These are phyloP conservation scores for Enoplosus armatus DNA, from an alignment of 2,797 vertebrate species.

Conservation along the genomic window DNA sequence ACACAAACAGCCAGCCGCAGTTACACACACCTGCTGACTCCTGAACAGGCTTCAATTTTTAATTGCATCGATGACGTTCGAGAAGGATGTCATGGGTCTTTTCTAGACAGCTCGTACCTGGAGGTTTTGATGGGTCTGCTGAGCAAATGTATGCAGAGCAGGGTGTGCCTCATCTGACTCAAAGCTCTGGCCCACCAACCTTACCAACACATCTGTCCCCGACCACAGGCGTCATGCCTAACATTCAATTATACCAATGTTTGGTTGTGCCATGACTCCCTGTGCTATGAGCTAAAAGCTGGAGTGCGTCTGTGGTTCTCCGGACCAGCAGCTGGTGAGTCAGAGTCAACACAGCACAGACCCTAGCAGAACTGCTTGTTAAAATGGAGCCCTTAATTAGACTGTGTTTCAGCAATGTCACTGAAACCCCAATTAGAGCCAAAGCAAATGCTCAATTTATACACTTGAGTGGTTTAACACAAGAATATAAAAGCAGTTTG, in stretches of 20 bases:
- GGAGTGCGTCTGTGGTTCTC: conserved; percentile 56
- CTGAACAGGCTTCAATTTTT: conserved; percentile 52
- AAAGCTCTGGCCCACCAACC: conserved; percentile 32
- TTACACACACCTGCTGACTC: conserved; percentile 27
- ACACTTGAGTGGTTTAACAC: conserved; percentile 37
- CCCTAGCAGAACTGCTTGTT: conserved; percentile 74
- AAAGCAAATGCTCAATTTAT: conserved; percentile 50
- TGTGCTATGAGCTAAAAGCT: conserved; percentile 39
- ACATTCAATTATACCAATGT: conserved; percentile 63
- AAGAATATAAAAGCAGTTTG: conserved; percentile 18
- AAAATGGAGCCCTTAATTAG: conserved; percentile 78
- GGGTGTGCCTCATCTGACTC: conserved; percentile 39
- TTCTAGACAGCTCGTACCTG: conserved; percentile 41
- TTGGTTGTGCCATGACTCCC: conserved; percentile 56
- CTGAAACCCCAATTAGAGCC: conserved; percentile 66
- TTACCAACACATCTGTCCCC: conserved; percentile 41
- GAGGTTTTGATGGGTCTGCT: conserved; percentile 18
- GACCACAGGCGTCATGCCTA: conserved; percentile 47
- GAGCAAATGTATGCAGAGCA: conserved; percentile 26
- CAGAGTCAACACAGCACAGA: conserved; percentile 63
- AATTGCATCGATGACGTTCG: conserved; percentile 40
- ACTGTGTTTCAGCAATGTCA: conserved; percentile 66
- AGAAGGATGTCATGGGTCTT: conserved; percentile 37
- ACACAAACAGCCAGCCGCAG: conserved; percentile 40
- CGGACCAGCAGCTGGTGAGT: conserved; percentile 72